A percentile compares a stretch with the other conserved stretches of the same genome.
Conservation (phyloP, 2,797 vertebrate genomes). For the Avahi laniger region DNA sequence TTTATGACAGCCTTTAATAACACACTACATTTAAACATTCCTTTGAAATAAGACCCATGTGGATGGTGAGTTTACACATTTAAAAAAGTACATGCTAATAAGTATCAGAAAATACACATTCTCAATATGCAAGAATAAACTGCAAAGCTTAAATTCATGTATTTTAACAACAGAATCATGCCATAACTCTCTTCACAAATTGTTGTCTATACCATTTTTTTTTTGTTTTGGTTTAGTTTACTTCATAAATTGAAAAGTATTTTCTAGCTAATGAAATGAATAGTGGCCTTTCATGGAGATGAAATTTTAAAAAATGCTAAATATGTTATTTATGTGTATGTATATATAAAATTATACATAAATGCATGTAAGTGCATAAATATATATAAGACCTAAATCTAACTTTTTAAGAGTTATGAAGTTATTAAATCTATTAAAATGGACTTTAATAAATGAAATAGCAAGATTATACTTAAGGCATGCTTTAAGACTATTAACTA, state of each 20-base stretch:
- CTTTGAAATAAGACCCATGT: neutral
- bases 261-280: neutral
- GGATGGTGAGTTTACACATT: neutral
- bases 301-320: neutral
- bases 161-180: neutral
- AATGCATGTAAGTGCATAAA: accelerated
- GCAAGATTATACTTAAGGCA: neutral
- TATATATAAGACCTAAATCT: neutral
- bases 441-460: neutral
- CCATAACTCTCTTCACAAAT: too few species aligned
- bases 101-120: neutral
- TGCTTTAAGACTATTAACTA: too few species aligned
- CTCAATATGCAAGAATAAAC: neutral
- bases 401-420: neutral
- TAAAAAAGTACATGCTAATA: neutral
- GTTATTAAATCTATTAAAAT: neutral
- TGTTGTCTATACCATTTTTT: neutral
- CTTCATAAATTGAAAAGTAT: neutral
- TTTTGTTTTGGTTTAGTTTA: neutral
- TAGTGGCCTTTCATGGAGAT: neutral
- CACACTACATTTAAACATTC: neutral
- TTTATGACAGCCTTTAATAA: neutral
- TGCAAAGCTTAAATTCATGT: neutral
- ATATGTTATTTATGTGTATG: neutral
- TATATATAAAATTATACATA: accelerated